Conservation (phyloP, 2,113 vertebrate genomes). For the Anoplopoma fimbria region DNA sequence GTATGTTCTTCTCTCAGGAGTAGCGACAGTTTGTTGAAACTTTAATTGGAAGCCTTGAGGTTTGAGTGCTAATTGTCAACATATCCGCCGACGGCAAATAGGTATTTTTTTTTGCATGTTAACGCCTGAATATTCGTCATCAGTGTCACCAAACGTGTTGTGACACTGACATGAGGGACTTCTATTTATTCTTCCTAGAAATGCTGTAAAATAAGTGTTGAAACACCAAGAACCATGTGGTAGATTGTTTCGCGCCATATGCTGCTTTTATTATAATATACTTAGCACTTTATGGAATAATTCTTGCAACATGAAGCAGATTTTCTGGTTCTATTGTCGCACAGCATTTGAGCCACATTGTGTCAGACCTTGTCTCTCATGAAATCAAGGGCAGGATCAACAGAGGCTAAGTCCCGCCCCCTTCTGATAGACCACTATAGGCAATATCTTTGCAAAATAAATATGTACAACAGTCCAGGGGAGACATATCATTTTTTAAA, state of each 20-base stretch:
- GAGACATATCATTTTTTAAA: too few species aligned
- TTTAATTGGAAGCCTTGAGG: conserved; percentile 55
- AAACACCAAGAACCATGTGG: neutral
- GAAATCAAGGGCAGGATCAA: too few species aligned
- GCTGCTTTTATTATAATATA: neutral
- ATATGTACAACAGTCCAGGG: too few species aligned
- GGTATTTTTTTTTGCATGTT: neutral
- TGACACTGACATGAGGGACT: neutral
- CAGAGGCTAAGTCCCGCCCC: too few species aligned
- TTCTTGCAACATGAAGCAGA: neutral
- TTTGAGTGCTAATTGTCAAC: conserved; percentile 41
- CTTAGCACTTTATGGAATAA: too few species aligned
- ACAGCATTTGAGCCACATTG: too few species aligned
- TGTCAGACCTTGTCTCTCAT: too few species aligned
- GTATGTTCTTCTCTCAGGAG: conserved; percentile 24
- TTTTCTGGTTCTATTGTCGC: too few species aligned
- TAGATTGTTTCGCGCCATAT: neutral
- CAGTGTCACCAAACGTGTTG: neutral
- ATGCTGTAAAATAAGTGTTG: neutral
- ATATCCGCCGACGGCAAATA: conserved; percentile 8
- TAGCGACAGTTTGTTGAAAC: conserved; percentile 47
- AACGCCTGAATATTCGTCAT: neutral
- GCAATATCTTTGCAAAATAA: too few species aligned
- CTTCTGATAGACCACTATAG: too few species aligned
- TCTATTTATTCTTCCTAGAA: neutral